Percentiles rank a stretch among this genome's conserved stretches.
Evolutionary conservation across 2,113 vertebrate species (phyloP).

Genomic region (Stegostoma tigrinum): DNA sequence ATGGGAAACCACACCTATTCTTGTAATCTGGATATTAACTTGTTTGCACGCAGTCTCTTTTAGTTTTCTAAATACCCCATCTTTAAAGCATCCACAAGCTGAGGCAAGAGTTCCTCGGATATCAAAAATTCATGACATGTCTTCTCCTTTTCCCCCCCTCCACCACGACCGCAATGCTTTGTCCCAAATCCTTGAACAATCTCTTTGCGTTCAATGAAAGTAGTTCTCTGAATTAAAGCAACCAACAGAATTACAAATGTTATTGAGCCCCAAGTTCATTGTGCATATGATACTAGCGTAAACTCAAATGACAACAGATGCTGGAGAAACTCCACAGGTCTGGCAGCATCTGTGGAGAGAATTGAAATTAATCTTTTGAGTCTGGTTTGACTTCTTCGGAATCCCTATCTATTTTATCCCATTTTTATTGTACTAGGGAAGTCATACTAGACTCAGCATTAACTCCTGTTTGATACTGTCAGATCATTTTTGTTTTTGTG

Average conservation of each 20-base stretch:
- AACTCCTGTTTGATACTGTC: too few species aligned
- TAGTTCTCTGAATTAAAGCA: not conserved
- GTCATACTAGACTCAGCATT: too few species aligned
- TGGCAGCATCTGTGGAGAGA: too few species aligned
- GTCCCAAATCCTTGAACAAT: not conserved
- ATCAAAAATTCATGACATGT: not conserved
- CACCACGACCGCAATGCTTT: not conserved
- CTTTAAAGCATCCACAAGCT: not conserved
- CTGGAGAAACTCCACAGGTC: too few species aligned
- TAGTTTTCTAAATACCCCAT: not conserved
- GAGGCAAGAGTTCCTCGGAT: not conserved
- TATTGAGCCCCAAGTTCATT: not conserved
- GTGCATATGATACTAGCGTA: not conserved
- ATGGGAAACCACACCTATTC: not conserved
- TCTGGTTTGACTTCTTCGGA: too few species aligned
- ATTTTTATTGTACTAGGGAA: too few species aligned
- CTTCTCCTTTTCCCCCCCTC: not conserved
- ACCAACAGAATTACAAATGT: not conserved
- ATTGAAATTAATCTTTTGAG: too few species aligned
- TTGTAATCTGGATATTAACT: not conserved
- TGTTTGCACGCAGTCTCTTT: not conserved
- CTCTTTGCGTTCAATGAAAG: not conserved
- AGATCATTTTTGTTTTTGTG: too few species aligned
- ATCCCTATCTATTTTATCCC: too few species aligned
- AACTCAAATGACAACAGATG: too few species aligned